These are phyloP conservation scores for Barypeithes pellucidus DNA, from an alignment of 2,888 invertebrate genomes.

Conservation along the genomic window DNA sequence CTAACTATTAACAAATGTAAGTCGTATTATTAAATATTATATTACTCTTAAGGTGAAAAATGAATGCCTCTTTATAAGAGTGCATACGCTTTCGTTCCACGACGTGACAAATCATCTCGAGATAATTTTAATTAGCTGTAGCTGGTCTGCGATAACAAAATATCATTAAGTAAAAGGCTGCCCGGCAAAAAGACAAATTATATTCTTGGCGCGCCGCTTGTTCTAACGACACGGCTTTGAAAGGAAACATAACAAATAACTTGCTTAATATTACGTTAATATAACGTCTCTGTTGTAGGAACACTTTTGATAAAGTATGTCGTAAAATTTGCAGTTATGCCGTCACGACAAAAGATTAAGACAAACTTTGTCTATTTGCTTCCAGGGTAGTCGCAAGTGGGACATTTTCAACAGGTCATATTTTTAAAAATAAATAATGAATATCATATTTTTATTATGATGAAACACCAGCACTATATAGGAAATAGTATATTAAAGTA, in stretches of 20 bases:
- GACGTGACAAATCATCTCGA: background rate
- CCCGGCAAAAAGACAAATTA: slow-evolving; percentile 8
- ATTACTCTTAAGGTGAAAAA: no score
- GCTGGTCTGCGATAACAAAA: background rate
- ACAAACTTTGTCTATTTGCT: slow-evolving; percentile 38
- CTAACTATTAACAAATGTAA: no score
- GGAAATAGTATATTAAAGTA: no score
- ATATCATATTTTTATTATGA: no score
- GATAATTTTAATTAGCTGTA: background rate
- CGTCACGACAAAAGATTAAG: slow-evolving; percentile 25
- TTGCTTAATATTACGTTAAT: slow-evolving; percentile 17
- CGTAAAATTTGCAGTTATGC: slow-evolving; percentile 31
- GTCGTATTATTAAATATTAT: no score
- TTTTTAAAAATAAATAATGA: no score
- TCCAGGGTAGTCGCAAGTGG: no score
- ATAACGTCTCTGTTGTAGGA: slow-evolving; percentile 22
- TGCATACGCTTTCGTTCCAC: no score
- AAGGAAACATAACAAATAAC: slow-evolving; percentile 11
- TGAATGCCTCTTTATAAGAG: no score
- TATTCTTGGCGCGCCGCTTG: slow-evolving; percentile 9
- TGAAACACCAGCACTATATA: no score
- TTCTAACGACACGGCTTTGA: slow-evolving; percentile 6
- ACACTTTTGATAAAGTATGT: background rate
- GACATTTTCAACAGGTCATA: no score
- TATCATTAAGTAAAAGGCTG: slow-evolving; percentile 1